Base-by-base conservation (phyloP, 2,797 vertebrate species). In the Pogonophryne albipinna region DNA sequence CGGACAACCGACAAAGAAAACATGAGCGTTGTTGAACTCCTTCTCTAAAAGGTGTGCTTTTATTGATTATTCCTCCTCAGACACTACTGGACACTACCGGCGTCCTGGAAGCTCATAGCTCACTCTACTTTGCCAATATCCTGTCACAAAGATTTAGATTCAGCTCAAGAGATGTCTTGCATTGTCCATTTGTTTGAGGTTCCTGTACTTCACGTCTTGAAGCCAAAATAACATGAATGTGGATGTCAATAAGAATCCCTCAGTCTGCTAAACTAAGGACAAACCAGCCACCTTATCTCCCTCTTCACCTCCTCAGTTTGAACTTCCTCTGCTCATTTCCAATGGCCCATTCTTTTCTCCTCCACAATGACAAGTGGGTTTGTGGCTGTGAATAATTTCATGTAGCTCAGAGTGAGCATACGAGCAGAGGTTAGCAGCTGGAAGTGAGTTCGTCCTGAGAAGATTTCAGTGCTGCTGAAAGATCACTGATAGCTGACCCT, bases 171-270 rank as follows among this genome's bases (percentile, higher is more conserved):
- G 49, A 71, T 52, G 68, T 62, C 45, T 59, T 71, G 47, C 9
- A 41, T 45, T 58, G 38, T 64, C 46, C 34, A 62, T 71, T 78
- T 68, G 45, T 72, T 23, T 77, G 27, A 71, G 2, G 10, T 41
- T 19, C 19, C 34, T 58, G 31, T 64, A 1, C 8, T 52, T 79
- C 70, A 66, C n/a, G 17, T 11, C 55, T 62, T 69, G 42, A 62
- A 78, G 64, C 20, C 19, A 66, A 74, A 81, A 50, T 53, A 27
- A 73, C 61, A 66, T 58, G 17, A 78, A 75, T 63, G 63, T 57
- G 42, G 15, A 62, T 44, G 42, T 72, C 73, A 74, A 64, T 72
- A 67, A 57, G 14, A 80, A 59, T 81, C 31, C 50, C 27, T 19
- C 38, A 46, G 41, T 31, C 10, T 57, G 47, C 17, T 64, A 64